Conservation (phyloP, 2,113 vertebrate genomes). For the Alligator mississippiensis region DNA sequence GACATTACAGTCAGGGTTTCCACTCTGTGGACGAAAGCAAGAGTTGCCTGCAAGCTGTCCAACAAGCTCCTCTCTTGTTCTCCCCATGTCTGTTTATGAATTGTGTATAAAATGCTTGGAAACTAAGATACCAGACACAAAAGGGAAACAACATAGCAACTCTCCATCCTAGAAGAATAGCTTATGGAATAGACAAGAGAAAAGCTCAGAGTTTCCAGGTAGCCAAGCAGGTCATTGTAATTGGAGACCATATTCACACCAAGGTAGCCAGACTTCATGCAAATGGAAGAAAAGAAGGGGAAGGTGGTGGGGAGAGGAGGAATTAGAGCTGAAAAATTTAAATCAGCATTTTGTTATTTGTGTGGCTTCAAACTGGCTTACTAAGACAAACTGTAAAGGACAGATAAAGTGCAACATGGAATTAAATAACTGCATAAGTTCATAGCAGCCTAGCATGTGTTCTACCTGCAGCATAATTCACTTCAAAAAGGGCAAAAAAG, state of each 20-base stretch:
- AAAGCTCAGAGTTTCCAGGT: constrained; percentile 50
- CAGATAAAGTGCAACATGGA: not conserved
- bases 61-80: not conserved
- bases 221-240: constrained; percentile 22
- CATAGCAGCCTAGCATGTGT: too few relatives aligned
- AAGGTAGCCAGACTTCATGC: not conserved
- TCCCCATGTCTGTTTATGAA: not conserved
- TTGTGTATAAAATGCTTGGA: not conserved
- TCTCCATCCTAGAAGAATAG: not conserved
- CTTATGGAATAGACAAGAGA: not conserved
- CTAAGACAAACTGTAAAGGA: not conserved
- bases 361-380: constrained; percentile 4
- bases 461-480: too few relatives aligned
- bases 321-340: constrained; percentile 6
- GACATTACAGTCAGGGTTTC: not conserved
- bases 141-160: not conserved
- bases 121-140: not conserved
- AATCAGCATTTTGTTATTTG: not conserved
- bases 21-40: too few relatives aligned
- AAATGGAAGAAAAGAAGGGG: constrained; percentile 2
- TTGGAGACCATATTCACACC: not conserved
- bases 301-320: not conserved
- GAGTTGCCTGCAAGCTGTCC: not conserved
- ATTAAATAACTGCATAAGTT: too few relatives aligned
- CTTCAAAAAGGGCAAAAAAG: too few relatives aligned